phyloP scores from a whole-genome alignment of 2,113 vertebrate genomes.

The Muntiacus reevesi region DNA sequence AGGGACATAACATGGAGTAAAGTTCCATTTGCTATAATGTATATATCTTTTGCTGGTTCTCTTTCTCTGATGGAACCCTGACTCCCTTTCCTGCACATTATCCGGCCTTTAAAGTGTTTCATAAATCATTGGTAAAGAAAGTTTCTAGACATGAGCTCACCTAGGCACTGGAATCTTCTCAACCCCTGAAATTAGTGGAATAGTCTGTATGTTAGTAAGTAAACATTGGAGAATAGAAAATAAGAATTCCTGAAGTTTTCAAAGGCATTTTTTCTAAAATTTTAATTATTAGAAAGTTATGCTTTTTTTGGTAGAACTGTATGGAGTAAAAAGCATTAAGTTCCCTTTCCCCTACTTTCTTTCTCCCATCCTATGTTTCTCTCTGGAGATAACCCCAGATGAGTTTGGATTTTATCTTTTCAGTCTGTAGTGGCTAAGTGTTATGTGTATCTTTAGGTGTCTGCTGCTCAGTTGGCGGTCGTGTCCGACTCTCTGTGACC shows the following conservation, averaged over 20 bases:
- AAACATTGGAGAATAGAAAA: not conserved
- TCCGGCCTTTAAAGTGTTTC: not conserved
- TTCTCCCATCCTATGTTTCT: not conserved
- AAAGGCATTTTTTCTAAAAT: not conserved
- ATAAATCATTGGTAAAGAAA: not conserved
- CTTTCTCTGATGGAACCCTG: not conserved
- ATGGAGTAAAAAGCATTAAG: not conserved
- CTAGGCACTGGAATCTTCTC: not conserved
- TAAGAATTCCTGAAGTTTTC: not conserved
- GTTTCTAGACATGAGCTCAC: not conserved
- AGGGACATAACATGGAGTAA: not conserved
- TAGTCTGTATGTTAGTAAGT: not conserved
- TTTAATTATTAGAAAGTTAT: not conserved
- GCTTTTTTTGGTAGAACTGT: not conserved
- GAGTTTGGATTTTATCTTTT: not conserved
- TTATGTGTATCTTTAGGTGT: not conserved
- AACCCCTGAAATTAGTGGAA: not conserved
- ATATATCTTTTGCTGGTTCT: not conserved
- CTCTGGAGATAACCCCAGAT: not conserved
- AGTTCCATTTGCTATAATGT: not conserved
- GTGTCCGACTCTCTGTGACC: not conserved
- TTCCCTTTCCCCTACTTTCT: not conserved
- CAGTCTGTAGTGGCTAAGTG: not conserved
- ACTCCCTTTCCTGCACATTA: not conserved
- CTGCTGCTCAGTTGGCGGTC: not conserved